Conservation (phyloP, 2,113 vertebrate genomes). For the Ctenodactylus gundi region DNA sequence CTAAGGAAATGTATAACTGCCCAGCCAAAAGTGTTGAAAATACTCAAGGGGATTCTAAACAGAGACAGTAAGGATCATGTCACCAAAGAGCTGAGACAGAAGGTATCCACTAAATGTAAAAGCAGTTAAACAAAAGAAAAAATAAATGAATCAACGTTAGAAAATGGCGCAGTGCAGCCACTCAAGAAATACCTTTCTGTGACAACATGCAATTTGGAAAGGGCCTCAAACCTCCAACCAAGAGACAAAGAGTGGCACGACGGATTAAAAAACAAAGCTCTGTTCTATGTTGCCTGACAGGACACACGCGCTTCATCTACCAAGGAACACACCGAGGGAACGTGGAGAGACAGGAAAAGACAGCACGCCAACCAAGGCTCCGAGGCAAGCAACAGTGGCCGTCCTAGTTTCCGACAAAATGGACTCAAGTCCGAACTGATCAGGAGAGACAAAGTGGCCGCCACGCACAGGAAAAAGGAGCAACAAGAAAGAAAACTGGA, state of each 20-base stretch:
- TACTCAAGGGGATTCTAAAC: neutral
- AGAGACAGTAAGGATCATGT: neutral
- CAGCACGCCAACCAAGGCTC: neutral
- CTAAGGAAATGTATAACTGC: neutral
- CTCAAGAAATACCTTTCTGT: neutral
- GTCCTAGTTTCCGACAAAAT: neutral
- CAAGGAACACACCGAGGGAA: neutral
- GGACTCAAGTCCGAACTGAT: neutral
- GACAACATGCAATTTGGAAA: neutral
- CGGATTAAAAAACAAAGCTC: neutral
- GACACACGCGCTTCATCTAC: neutral
- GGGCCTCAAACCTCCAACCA: neutral
- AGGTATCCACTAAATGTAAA: neutral
- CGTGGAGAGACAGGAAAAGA: neutral
- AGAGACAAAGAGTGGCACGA: neutral
- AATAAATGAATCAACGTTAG: neutral
- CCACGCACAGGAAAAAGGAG: neutral
- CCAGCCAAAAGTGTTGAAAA: neutral
- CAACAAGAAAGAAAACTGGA: neutral
- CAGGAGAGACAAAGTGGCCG: neutral
- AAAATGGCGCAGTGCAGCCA: neutral
- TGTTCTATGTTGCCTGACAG: neutral
- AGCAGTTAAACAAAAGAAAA: neutral
- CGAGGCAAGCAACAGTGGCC: neutral
- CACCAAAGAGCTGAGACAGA: neutral